Conservation (phyloP, 2,888 invertebrate species). For the Scaptomyza tumidula region DNA sequence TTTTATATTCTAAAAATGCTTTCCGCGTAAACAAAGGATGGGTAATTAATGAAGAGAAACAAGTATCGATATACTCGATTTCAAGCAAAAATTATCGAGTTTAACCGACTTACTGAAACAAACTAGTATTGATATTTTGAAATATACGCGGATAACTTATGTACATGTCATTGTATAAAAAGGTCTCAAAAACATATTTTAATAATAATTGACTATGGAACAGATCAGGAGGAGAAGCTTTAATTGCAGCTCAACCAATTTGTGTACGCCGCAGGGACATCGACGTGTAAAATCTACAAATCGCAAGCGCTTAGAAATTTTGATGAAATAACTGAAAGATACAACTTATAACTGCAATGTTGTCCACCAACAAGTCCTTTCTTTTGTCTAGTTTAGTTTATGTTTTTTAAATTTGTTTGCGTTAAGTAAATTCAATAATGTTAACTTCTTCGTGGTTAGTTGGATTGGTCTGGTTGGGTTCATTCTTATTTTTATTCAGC, state of each 20-base stretch:
- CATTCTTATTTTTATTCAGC: no score
- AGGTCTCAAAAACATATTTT: background rate
- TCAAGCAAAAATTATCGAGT: background rate
- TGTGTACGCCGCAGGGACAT: conserved; percentile 81
- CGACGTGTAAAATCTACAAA: conserved; percentile 80
- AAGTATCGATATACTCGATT: background rate
- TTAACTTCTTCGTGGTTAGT: no score
- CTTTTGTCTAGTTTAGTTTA: conserved; percentile 16
- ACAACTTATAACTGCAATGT: conserved; percentile 36
- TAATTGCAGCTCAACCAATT: conserved; percentile 77
- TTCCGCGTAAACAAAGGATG: background rate
- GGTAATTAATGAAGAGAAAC: background rate
- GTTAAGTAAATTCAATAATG: no score
- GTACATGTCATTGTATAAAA: background rate
- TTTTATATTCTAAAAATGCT: background rate
- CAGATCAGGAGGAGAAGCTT: conserved; percentile 38
- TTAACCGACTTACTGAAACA: background rate
- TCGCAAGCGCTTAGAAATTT: conserved; percentile 79
- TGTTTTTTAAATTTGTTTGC: conserved; percentile 10
- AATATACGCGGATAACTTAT: background rate
- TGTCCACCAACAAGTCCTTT: conserved; percentile 49
- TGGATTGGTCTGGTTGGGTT: no score
- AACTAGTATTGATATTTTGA: background rate
- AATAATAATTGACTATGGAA: background rate
- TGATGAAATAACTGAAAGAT: conserved; percentile 41